These are phyloP conservation scores for Tapirus terrestris DNA, from an alignment of 2,113 vertebrate species.

Conservation along the genomic window DNA sequence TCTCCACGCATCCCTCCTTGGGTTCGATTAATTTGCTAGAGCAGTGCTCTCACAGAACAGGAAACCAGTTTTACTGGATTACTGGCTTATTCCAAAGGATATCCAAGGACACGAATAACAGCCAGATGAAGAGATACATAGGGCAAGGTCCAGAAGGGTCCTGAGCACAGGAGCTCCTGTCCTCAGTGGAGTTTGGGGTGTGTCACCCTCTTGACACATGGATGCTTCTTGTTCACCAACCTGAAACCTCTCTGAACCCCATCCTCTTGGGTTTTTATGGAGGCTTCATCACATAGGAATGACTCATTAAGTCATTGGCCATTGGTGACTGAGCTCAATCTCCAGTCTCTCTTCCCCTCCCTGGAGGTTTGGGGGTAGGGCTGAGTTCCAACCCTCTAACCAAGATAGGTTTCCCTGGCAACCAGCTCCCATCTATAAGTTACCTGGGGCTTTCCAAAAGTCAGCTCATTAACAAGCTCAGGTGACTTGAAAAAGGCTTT, in stretches of 20 bases:
- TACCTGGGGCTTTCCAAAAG: not conserved
- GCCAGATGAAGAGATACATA: not conserved
- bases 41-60: not conserved
- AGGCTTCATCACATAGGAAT: not conserved
- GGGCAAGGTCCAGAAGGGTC: not conserved
- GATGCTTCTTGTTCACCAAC: not conserved
- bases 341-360: not conserved
- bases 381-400: not conserved
- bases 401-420: not conserved
- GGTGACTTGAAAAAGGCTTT: not conserved
- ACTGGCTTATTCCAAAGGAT: not conserved
- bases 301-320: not conserved
- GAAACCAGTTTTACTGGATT: not conserved
- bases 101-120: not conserved
- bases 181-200: not conserved
- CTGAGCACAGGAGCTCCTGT: not conserved
- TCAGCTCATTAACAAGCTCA: not conserved
- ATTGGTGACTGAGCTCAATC: not conserved
- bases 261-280: not conserved
- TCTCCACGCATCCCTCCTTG: not conserved
- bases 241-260: not conserved
- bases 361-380: no score
- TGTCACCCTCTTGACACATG: not conserved
- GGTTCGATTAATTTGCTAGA: not conserved
- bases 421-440: not conserved